Evolutionary conservation across 2,113 vertebrate species (phyloP).

Genomic region (Bubalus kerabau): DNA sequence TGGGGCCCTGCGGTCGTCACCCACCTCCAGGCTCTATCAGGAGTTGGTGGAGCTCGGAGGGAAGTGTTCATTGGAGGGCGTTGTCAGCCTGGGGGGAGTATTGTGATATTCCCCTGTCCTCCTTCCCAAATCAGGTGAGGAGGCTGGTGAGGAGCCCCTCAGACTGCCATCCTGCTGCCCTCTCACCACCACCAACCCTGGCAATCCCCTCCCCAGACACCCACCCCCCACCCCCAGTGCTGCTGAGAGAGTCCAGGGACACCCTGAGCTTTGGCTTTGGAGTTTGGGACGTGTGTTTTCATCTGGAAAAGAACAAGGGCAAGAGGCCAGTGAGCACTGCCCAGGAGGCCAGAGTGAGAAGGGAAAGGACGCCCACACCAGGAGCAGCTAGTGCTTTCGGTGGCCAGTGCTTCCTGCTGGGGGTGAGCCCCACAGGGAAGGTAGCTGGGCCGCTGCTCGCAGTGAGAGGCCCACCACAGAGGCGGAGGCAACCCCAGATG

Average conservation of each 20-base stretch:
- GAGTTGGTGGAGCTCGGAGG: background rate
- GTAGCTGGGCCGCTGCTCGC: background rate
- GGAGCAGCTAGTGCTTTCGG: background rate
- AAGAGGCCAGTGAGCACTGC: background rate
- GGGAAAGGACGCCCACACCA: fast-evolving
- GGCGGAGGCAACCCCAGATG: background rate
- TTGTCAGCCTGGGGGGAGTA: background rate
- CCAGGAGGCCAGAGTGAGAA: background rate
- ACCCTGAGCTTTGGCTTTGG: background rate
- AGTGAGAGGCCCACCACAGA: background rate
- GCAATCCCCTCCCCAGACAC: background rate
- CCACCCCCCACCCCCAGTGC: background rate
- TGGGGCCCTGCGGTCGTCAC: background rate
- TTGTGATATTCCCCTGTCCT: background rate
- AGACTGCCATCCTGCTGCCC: background rate
- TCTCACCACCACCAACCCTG: background rate
- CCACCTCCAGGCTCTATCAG: background rate
- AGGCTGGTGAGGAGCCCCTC: background rate
- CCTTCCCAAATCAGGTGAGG: background rate
- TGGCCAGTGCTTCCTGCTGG: fast-evolving
- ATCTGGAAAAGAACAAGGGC: background rate
- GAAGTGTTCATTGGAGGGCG: background rate
- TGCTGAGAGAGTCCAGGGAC: background rate
- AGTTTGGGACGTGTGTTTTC: background rate
- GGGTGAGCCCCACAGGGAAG: background rate